Base-by-base conservation (phyloP, 64 coral and sea anemone species). In the Actinia tenebrosa region DNA sequence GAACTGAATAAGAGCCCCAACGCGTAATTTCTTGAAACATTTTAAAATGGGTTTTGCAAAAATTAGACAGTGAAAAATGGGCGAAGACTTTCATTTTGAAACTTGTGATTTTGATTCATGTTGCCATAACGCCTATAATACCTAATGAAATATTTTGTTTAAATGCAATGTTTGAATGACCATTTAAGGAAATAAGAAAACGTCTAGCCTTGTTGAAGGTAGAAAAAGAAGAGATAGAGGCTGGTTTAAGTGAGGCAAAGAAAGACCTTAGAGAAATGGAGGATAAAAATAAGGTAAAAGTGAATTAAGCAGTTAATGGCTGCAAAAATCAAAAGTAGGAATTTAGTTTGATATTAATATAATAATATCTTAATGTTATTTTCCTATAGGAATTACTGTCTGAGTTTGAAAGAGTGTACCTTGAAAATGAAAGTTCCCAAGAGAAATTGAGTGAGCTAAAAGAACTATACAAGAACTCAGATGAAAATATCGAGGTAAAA, bases 261-360 rank as follows among this genome's bases (percentile, higher is more conserved):
- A 98, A 92, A 72, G 91, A 94, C 80, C 71, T 89, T 45, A 86
- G 88, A 88, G 45, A 64, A 80, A 19, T 98, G 58, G 89, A 94
- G 75, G 56, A 88, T 18, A 94, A 91, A 23, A 94, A 89, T 60
- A 98, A 98, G 84, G 95, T 98, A 14, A 27, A 75, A 10, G 11
- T 15, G 10, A 72, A 66, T 66, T 66, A 11, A 6, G n/a, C 2
- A 58, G 63, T 66, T 66, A 66, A 22, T 66, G 63, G 4, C 22
- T 22, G 8, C 18, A 23, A 66, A 23, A 66, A 66, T 19, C 18
- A 66, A n/a, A 66, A 66, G 3, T 66, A 66, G 22, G 63, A 66
- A 66, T 58, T 66, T 4, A 66, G 17, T 18, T 19, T 81, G n/a
- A 81, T 5, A 22, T 81, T 81, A 10, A 42, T 8, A 64, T 43